phyloP scores from a whole-genome alignment of 2,113 vertebrate genomes.

The Cyanoderma ruficeps region DNA sequence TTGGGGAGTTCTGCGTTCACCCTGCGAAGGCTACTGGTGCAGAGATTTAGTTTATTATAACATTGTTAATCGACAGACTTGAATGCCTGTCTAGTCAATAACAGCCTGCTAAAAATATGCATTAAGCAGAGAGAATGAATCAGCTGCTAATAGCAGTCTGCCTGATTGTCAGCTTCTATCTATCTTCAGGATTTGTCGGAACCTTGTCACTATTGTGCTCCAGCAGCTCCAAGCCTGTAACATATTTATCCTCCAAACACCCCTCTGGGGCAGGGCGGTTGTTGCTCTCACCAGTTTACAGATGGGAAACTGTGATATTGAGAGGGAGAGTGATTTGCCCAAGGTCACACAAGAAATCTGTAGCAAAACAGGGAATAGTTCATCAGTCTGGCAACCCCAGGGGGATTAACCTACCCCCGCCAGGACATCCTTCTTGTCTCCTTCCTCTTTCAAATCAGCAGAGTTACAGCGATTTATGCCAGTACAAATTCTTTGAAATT shows the following conservation, averaged over 20 bases:
- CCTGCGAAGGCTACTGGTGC: neutral
- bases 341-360: slow-evolving; percentile 51
- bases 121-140: slow-evolving; percentile 61
- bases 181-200: slow-evolving; percentile 19
- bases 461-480: neutral
- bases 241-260: slow-evolving; percentile 63
- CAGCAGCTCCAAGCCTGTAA: slow-evolving; percentile 5
- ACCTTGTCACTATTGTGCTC: slow-evolving; percentile 36
- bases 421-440: slow-evolving; percentile 42
- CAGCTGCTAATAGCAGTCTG: slow-evolving; percentile 59
- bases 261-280: slow-evolving; percentile 62
- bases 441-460: neutral
- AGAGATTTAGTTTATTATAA: slow-evolving; percentile 48
- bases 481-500: neutral
- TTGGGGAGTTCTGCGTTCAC: neutral
- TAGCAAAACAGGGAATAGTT: slow-evolving; percentile 15
- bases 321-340: slow-evolving; percentile 40
- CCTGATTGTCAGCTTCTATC: slow-evolving; percentile 60
- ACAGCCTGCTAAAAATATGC: slow-evolving; percentile 62
- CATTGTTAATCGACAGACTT: slow-evolving; percentile 52
- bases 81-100: slow-evolving; percentile 58
- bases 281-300: slow-evolving; percentile 57
- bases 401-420: slow-evolving; percentile 1
- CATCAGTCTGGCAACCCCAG: slow-evolving; percentile 2
- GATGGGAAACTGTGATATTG: slow-evolving; percentile 47